Evolutionary conservation across 2,797 vertebrate genomes (phyloP), one percentile per base, ranked within the genome.

Genomic region (Iguana delicatissima): DNA sequence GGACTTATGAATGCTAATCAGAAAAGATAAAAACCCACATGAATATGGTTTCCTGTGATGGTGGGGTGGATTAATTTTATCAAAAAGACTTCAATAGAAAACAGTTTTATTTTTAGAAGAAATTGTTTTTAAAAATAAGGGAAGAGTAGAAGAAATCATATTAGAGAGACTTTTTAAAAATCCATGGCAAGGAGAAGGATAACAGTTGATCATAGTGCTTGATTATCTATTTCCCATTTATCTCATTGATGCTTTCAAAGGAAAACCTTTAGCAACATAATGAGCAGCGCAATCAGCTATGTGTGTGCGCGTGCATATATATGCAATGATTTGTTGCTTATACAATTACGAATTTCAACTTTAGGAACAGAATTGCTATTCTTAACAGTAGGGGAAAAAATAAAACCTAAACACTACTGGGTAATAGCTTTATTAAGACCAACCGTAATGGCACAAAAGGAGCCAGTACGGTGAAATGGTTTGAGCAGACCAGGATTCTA

Each of bases 1-100:
- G 55, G n/a, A 89, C n/a, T 87, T 79, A 84, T 80, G 32, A 84
- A 91, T 91, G 59, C 62, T 84, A 88, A 88, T 91, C 50, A 79
- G 59, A 69, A 79, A 87, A 14, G 18, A 14, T 67, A 80, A 79
- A 89, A 73, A 82, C 9, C 50, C 24, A 59, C 85, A 14, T 13
- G 26, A 84, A 89, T 55, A 50, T 80, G 42, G 50, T 84, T n/a
- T 90, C 57, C 73, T 86, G 13, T 74, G 85, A 50, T 84, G 74
- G 62, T 80, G 52, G 24, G 57, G 73, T 59, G 84, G 84, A 84
- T 72, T 80, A 42, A 80, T 90, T 87, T 92, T 52, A 89, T 84
- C 52, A 87, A 80, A 57, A 13, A 55, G 26, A 24, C 74, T 92
- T 89, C 62, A 79, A 38, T 82, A 91, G 62, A 38, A 84, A 32